Conservation (phyloP, 2,888 invertebrate genomes). For the Leucania comma region DNA sequence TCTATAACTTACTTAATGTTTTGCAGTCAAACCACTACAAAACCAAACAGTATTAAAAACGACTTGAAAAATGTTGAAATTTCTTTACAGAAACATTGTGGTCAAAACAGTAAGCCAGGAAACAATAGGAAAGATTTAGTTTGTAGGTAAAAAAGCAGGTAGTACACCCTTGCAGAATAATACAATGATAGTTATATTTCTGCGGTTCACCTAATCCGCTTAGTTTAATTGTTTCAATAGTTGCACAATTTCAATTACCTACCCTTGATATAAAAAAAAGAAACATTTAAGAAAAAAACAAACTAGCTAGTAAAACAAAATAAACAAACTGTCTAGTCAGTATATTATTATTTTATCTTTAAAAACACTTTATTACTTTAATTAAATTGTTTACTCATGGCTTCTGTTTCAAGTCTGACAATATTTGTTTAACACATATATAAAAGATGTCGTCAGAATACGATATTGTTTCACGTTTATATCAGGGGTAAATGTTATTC, state of each 20-base stretch:
- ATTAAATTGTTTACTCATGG: constrained; percentile 64
- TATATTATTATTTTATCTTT: constrained; percentile 41
- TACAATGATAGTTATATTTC: too few relatives aligned
- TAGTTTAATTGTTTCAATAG: not conserved
- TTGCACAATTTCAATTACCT: not conserved
- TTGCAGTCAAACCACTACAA: too few relatives aligned
- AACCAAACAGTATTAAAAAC: too few relatives aligned
- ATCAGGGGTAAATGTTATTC: constrained; percentile 20
- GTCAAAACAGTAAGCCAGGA: too few relatives aligned
- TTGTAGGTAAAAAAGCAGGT: too few relatives aligned
- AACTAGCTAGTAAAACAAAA: constrained; percentile 4
- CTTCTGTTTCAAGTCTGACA: constrained; percentile 68
- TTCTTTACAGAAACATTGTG: too few relatives aligned
- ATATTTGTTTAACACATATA: constrained; percentile 62
- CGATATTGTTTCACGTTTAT: constrained; percentile 26
- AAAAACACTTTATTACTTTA: constrained; percentile 39
- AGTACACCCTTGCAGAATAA: too few relatives aligned
- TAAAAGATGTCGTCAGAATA: constrained; percentile 56
- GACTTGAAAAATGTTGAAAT: too few relatives aligned
- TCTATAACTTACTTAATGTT: too few relatives aligned
- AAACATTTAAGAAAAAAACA: not conserved
- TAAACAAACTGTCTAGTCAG: constrained; percentile 12
- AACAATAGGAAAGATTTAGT: too few relatives aligned
- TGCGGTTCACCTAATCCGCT: not conserved
- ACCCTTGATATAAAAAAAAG: constrained; percentile 9